A percentile compares a stretch with the other conserved stretches of the same genome.
Evolutionary conservation across 1,140 invertebrate species (phyloP).

Genomic region (Leptinotarsa lineolata): DNA sequence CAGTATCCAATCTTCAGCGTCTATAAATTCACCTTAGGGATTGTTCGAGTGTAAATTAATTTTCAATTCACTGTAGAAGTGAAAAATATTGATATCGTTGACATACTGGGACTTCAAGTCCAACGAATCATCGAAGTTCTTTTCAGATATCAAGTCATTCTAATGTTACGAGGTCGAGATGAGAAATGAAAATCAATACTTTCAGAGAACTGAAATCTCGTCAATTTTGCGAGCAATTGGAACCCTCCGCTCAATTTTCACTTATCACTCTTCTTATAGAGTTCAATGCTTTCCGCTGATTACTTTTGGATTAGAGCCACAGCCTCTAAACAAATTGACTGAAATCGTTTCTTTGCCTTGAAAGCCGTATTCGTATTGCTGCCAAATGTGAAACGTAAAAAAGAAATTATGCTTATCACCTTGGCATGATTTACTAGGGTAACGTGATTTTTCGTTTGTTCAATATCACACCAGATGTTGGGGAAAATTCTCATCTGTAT

Average conservation of each 20-base stretch:
- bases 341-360: background rate
- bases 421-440: background rate
- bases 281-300: slow-evolving; percentile 3
- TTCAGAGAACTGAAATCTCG: background rate
- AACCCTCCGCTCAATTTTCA: background rate
- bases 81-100: no score
- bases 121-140: no score
- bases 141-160: background rate
- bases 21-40: no score
- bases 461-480: background rate
- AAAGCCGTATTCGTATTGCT: background rate
- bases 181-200: background rate
- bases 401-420: background rate
- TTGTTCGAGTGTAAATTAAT: no score
- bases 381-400: slow-evolving; percentile 4
- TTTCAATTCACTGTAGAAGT: no score
- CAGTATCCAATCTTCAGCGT: no score
- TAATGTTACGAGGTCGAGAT: background rate
- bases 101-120: no score
- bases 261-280: background rate
- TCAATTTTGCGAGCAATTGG: background rate
- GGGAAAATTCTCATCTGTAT: background rate
- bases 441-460: slow-evolving; percentile 2
- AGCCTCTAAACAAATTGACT: background rate
- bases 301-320: slow-evolving; percentile 8